These are phyloP conservation scores for Clarias magur DNA, from an alignment of 2,113 vertebrate genomes.

Conservation along the genomic window DNA sequence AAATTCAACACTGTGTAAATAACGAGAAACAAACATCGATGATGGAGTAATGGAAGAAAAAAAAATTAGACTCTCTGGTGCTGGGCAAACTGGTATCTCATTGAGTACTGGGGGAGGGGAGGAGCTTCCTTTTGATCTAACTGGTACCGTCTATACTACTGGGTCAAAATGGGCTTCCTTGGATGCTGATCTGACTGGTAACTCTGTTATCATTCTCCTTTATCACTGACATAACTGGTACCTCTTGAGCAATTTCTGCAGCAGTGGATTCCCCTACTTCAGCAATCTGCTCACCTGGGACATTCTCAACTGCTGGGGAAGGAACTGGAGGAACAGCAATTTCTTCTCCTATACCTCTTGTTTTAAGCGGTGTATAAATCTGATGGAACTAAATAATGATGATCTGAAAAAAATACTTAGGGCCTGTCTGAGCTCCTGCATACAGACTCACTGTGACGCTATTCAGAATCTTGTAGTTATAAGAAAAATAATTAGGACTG, in stretches of 20 bases:
- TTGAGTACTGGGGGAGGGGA: too few relatives aligned
- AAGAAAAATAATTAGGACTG: background rate
- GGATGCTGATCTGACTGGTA: background rate
- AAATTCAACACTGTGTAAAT: background rate
- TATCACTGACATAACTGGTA: background rate
- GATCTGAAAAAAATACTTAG: background rate
- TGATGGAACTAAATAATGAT: background rate
- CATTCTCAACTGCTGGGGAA: background rate
- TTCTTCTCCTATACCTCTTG: background rate
- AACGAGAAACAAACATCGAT: background rate
- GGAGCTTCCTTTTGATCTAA: background rate
- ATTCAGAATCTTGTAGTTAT: background rate
- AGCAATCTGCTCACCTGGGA: background rate
- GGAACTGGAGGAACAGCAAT: background rate
- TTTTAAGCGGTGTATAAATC: background rate
- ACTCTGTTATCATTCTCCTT: background rate
- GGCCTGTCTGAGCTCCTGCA: background rate
- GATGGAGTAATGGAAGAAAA: background rate
- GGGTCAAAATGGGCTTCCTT: background rate
- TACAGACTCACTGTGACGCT: background rate
- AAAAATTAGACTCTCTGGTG: background rate
- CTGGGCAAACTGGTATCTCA: too few relatives aligned
- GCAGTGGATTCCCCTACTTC: background rate
- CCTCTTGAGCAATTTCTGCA: too few relatives aligned
- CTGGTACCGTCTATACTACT: background rate